Conservation (phyloP, 1,140 invertebrate species). For the Solenopsis invicta region DNA sequence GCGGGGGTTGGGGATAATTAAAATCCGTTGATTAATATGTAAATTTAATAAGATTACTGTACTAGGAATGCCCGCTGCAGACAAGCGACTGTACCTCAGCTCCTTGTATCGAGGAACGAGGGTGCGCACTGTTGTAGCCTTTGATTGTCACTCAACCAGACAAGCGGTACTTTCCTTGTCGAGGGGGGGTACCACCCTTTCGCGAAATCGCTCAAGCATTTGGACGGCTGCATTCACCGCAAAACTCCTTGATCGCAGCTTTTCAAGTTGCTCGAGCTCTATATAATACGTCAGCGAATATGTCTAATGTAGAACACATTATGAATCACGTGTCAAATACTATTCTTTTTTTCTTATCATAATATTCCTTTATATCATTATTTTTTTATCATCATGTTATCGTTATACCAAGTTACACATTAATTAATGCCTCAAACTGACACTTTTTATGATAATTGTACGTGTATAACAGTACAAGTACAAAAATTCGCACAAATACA, state of each 20-base stretch:
- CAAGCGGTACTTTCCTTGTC: conserved; percentile 61
- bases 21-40: conserved; percentile 99
- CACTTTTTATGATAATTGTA: background rate
- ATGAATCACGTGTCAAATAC: conserved; percentile 24
- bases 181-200: conserved; percentile 38
- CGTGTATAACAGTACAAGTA: background rate
- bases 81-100: conserved; percentile 78
- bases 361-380: too few species aligned
- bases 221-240: conserved; percentile 49
- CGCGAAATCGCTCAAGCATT: conserved; percentile 55
- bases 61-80: conserved; percentile 88
- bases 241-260: conserved; percentile 59
- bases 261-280: conserved; percentile 18
- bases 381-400: background rate
- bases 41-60: conserved; percentile 98
- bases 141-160: conserved; percentile 75
- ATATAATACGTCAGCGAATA: background rate
- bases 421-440: background rate
- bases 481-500: background rate
- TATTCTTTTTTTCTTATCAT: background rate
- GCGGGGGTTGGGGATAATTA: conserved; percentile 93
- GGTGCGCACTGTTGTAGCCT: conserved; percentile 71
- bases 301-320: background rate
- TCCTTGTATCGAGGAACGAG: conserved; percentile 74
- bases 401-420: background rate